Percentiles rank a stretch among this genome's conserved stretches.
phyloP scores from a whole-genome alignment of 2,113 vertebrate genomes.

The Dromaius novaehollandiae region DNA sequence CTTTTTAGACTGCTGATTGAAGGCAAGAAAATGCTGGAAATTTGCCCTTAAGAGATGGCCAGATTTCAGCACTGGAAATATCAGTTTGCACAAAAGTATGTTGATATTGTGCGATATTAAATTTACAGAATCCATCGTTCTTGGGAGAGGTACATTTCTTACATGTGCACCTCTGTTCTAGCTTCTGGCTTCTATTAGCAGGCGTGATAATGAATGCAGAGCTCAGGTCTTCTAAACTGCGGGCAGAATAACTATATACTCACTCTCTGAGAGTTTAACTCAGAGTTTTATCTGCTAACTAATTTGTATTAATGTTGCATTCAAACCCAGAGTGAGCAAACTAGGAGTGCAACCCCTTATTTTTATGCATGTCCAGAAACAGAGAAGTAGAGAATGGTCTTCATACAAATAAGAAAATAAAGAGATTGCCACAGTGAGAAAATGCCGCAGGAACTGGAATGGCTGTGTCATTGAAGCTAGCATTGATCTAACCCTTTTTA shows the following conservation, averaged over 20 bases:
- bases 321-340: not conserved
- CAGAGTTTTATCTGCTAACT: not conserved
- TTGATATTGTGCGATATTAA: not conserved
- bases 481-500: slow-evolving; percentile 59
- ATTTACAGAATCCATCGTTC: not conserved
- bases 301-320: not conserved
- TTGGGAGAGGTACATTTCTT: not conserved
- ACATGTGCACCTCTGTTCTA: not conserved
- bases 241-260: not conserved
- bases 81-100: not conserved
- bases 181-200: not conserved
- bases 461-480: slow-evolving; percentile 59
- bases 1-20: not conserved
- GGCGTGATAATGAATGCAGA: not conserved
- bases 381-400: slow-evolving; percentile 9
- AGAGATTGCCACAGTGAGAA: slow-evolving; percentile 23
- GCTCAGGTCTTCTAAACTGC: not conserved
- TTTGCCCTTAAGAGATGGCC: not conserved
- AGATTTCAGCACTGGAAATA: not conserved
- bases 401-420: slow-evolving; percentile 26
- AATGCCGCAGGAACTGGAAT: slow-evolving; percentile 43
- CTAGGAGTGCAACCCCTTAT: not conserved
- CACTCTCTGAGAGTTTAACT: not conserved
- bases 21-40: not conserved
- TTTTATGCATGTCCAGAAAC: slow-evolving; percentile 12